phyloP scores from a whole-genome alignment of 1,140 invertebrate genomes.

The Drosophila cardini region DNA sequence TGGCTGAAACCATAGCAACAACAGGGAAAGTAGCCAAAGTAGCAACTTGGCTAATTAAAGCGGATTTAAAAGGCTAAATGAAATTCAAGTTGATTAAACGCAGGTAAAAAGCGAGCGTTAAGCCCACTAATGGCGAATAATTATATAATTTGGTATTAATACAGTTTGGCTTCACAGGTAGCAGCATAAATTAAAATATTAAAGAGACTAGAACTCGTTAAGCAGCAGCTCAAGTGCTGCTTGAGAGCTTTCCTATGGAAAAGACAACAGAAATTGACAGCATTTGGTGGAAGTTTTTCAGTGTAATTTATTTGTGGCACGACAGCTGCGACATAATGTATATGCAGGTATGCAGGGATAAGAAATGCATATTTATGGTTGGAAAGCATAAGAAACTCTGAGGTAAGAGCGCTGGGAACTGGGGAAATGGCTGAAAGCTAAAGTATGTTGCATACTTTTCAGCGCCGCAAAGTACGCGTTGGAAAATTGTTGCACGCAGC shows the following conservation, averaged over 20 bases:
- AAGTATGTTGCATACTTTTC: constrained; percentile 45
- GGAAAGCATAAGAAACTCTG: not conserved
- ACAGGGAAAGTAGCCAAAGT: not conserved
- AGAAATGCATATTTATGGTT: not conserved
- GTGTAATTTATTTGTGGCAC: constrained; percentile 66
- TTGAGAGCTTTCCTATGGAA: not conserved
- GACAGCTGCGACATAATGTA: constrained; percentile 26
- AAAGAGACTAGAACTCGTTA: constrained; percentile 1
- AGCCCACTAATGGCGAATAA: constrained; percentile 24
- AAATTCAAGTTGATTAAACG: not conserved
- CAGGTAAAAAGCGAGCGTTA: constrained; percentile 3
- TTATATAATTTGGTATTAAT: constrained; percentile 22
- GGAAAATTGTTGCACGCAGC: constrained; percentile 45
- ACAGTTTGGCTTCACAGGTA: constrained; percentile 1
- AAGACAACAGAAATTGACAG: constrained; percentile 38
- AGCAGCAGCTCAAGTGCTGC: constrained; percentile 1
- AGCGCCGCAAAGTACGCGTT: constrained; percentile 25
- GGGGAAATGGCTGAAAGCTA: constrained; percentile 24
- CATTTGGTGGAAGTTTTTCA: constrained; percentile 22
- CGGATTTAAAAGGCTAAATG: constrained; percentile 20
- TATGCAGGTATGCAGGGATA: constrained; percentile 10
- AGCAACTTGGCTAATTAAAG: not conserved
- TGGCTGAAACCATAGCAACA: not conserved
- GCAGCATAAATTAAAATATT: constrained; percentile 2
- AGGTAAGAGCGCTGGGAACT: constrained; percentile 5